Conservation (phyloP, 1,140 invertebrate genomes). For the Neotoxoptera formosana region DNA sequence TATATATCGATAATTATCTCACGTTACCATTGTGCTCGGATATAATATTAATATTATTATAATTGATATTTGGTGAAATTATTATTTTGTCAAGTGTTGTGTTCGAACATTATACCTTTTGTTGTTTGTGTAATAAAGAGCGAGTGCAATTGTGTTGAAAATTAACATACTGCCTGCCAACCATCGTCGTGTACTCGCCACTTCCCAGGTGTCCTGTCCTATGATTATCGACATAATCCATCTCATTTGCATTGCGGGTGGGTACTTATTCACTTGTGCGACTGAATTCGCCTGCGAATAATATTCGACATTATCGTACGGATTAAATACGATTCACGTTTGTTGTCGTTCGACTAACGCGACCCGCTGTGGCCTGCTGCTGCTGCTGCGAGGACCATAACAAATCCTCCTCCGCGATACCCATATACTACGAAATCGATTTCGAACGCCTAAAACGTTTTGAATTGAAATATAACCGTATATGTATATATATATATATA, state of each 20-base stretch:
- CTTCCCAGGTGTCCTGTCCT: not conserved
- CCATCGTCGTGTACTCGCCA: not conserved
- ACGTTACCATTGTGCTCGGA: not conserved
- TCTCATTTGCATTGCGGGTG: not conserved
- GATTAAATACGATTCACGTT: not conserved
- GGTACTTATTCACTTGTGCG: not conserved
- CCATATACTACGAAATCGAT: not conserved
- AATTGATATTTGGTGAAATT: constrained; percentile 2
- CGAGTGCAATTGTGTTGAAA: not conserved
- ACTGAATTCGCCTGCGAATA: not conserved
- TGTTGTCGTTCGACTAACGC: not conserved
- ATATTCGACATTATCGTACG: not conserved
- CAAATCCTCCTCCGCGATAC: not conserved
- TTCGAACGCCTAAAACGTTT: not conserved
- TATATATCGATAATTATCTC: constrained; percentile 22
- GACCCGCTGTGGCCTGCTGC: too few species aligned
- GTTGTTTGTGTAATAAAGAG: constrained; percentile 32
- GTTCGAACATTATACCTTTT: constrained; percentile 25
- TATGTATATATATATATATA: too few species aligned
- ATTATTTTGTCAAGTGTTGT: not conserved
- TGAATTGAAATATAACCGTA: not conserved
- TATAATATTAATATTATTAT: not conserved
- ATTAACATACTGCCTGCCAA: not conserved
- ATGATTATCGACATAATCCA: not conserved
- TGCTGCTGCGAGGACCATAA: not conserved